phyloP scores from a whole-genome alignment of 2,888 invertebrate species.

The Monochamus alternatus region DNA sequence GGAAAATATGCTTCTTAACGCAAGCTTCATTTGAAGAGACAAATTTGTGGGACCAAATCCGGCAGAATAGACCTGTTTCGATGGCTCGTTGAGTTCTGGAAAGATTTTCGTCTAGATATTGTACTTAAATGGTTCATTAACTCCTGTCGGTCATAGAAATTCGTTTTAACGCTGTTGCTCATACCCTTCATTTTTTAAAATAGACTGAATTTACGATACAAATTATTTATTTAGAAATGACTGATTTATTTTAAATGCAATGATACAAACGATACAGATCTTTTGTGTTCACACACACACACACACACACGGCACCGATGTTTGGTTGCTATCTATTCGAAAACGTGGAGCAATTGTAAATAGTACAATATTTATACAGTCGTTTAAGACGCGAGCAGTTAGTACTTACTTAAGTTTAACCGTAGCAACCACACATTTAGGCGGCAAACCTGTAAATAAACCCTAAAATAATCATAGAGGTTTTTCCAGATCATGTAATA shows the following conservation, averaged over 20 bases:
- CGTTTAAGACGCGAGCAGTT: constrained; percentile 31
- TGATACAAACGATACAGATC: constrained; percentile 39
- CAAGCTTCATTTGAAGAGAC: not conserved
- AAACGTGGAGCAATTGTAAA: constrained; percentile 44
- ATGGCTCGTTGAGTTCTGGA: constrained; percentile 12
- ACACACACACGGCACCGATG: constrained; percentile 32
- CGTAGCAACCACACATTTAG: constrained; percentile 54
- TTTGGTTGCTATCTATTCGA: constrained; percentile 50
- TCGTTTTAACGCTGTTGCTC: constrained; percentile 51
- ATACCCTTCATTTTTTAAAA: constrained; percentile 56
- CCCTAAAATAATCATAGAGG: constrained; percentile 18
- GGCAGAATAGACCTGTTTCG: not conserved
- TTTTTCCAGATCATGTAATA: constrained; percentile 55
- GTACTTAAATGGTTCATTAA: constrained; percentile 41
- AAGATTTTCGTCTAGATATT: constrained; percentile 39
- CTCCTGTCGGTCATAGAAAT: constrained; percentile 42
- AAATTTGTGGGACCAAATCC: not conserved
- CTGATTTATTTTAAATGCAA: constrained; percentile 63
- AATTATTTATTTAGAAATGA: constrained; percentile 64
- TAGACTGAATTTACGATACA: constrained; percentile 66
- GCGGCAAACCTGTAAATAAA: constrained; percentile 37
- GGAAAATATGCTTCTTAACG: too few relatives aligned
- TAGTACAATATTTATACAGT: constrained; percentile 37
- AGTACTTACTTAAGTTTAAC: constrained; percentile 42
- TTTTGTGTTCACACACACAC: constrained; percentile 41